Evolutionary conservation across 2,797 vertebrate species (phyloP), one percentile per base, ranked within the genome.

Genomic region (Helostoma temminkii): DNA sequence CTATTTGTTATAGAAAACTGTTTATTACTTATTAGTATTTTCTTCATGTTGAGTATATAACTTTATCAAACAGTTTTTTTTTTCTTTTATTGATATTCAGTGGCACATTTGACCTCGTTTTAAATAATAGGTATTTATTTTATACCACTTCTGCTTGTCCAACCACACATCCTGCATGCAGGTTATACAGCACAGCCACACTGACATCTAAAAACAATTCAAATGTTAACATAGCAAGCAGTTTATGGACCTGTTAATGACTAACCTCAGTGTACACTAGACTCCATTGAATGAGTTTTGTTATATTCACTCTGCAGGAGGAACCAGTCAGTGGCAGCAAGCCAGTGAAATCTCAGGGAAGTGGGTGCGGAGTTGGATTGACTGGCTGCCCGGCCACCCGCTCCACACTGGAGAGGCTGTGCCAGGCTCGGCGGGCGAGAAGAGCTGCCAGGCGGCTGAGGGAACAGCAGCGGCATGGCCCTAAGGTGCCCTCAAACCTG

Each of bases 311-410:
- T 52, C 64, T 61, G 76, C 82, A 99, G 95, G 96, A 98, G 86
- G 97, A 97, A 78, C 94, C 93, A 28, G 86, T 89, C 45, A 91
- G 86, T 74, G 84, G 86, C 2, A 92, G 90, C 93, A 98, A 95
- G 92, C 93, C 94, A 85, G 90, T 94, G 84, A 99, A 98, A 95
- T 93, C 95, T 97, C 98, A 97, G 96, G 97, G 94, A 96, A 96
- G 93, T 82, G 86, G 92, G 53, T 70, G 61, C 12, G 87, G 78
- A 48, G 21, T 34, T 7, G 37, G 74, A 41, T 61, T 64, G 0
- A 92, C 89, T 82, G 81, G 82, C 67, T 96, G 96, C 92, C 92
- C 94, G 74, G 88, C 93, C 77, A 96, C 96, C 34, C 95, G 95
- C 49, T 93, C 95, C 69, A 94, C 94, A 0, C 93, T 95, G 68